Conservation (phyloP, 2,797 vertebrate species). For the Carduelis carduelis region DNA sequence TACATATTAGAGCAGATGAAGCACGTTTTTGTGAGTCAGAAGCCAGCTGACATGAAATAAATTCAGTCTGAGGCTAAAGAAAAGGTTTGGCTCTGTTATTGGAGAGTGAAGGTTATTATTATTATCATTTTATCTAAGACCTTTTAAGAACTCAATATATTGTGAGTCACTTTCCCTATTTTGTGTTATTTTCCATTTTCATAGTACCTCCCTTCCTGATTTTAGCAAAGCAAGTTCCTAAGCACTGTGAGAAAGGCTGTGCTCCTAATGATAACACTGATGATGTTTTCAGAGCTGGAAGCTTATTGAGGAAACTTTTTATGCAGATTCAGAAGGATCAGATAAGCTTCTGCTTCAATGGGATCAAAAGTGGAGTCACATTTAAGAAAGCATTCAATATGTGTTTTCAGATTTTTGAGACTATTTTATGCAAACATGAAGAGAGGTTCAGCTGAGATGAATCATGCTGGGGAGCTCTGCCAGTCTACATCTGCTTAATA, state of each 20-base stretch:
- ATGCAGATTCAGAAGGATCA: background rate
- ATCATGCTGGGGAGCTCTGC: background rate
- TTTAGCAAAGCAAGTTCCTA: constrained; percentile 23
- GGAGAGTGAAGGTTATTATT: background rate
- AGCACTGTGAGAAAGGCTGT: constrained; percentile 40
- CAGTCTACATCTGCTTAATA: background rate
- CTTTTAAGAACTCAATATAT: background rate
- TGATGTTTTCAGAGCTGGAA: constrained; percentile 17
- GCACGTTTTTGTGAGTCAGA: background rate
- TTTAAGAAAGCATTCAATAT: background rate
- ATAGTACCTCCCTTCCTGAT: constrained; percentile 43
- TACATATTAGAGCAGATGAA: background rate
- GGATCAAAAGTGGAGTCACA: background rate
- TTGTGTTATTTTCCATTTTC: constrained; percentile 34
- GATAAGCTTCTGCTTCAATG: constrained; percentile 3
- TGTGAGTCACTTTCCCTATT: constrained; percentile 49
- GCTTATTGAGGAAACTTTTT: background rate
- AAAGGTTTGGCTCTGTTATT: background rate
- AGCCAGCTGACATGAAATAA: background rate
- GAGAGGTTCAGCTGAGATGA: background rate
- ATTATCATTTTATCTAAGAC: background rate
- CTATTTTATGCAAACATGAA: background rate
- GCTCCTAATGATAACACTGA: constrained; percentile 36
- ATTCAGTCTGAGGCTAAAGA: background rate
- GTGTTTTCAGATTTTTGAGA: background rate